Conservation (phyloP, 2,797 vertebrate species). For the Acanthis flammea region DNA sequence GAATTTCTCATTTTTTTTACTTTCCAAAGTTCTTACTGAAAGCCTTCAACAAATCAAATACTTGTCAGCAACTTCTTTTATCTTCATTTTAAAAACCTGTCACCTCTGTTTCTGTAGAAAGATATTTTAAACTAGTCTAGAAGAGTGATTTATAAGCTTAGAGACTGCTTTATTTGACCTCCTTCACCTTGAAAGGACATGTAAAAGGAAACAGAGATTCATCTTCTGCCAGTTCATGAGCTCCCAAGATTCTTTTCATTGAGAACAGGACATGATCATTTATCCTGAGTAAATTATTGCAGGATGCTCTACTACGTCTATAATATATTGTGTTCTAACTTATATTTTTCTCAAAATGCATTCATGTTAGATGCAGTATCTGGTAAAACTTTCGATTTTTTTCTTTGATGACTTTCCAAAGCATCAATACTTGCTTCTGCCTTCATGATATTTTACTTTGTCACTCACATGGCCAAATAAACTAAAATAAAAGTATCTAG, state of each 20-base stretch:
- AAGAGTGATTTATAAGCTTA: slow-evolving; percentile 50
- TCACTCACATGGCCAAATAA: background rate
- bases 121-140: slow-evolving; percentile 35
- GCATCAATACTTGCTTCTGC: background rate
- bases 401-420: background rate
- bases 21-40: slow-evolving; percentile 14
- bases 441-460: background rate
- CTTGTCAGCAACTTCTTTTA: slow-evolving; percentile 49
- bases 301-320: background rate
- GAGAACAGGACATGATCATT: background rate
- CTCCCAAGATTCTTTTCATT: background rate
- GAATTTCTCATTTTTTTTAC: background rate
- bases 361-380: background rate
- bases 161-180: slow-evolving; percentile 42
- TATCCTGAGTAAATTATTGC: slow-evolving; percentile 24
- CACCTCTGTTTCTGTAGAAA: slow-evolving; percentile 30
- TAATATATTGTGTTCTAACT: background rate
- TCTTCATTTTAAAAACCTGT: slow-evolving; percentile 52
- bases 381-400: background rate
- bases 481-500: background rate
- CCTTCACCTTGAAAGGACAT: slow-evolving; percentile 55
- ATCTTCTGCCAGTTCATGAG: slow-evolving; percentile 8
- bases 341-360: background rate
- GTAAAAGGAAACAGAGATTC: slow-evolving; percentile 46
- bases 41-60: slow-evolving; percentile 41